phyloP scores from a whole-genome alignment of 2,113 vertebrate genomes.

The Circaetus gallicus region DNA sequence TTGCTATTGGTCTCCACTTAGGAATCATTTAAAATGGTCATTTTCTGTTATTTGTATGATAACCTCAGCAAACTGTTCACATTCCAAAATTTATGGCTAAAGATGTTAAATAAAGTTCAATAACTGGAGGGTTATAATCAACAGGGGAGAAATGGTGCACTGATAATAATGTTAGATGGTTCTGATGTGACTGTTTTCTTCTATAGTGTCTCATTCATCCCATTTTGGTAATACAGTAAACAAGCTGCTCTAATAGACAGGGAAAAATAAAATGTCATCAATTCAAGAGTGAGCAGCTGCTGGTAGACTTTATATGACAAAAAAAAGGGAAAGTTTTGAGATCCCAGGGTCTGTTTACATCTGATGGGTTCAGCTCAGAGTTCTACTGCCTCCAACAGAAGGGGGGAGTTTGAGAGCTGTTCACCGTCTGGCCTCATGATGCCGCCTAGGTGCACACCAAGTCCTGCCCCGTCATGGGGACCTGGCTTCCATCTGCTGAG shows the following conservation, averaged over 20 bases:
- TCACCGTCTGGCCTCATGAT: neutral
- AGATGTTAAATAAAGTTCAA: constrained; percentile 15
- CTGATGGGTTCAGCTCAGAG: neutral
- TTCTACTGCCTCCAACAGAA: neutral
- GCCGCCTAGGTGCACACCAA: accelerated
- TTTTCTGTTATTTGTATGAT: constrained; percentile 31
- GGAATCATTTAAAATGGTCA: constrained; percentile 10
- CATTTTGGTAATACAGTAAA: constrained; percentile 47
- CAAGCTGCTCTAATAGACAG: neutral
- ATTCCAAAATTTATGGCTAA: constrained; percentile 21
- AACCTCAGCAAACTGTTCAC: constrained; percentile 55
- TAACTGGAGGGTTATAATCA: constrained; percentile 44
- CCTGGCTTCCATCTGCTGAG: neutral
- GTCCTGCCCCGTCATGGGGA: accelerated
- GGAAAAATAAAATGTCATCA: constrained; percentile 43
- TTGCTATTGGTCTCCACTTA: neutral
- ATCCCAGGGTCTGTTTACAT: neutral
- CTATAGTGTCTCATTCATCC: neutral
- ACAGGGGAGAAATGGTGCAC: constrained; percentile 44
- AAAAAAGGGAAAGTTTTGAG: neutral
- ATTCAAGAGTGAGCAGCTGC: constrained; percentile 31
- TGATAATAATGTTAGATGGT: constrained; percentile 24
- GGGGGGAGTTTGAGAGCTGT: neutral
- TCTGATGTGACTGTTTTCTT: constrained; percentile 32
- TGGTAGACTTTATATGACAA: neutral